phyloP scores from a whole-genome alignment of 2,797 vertebrate species.

The Xiphophorus birchmanni region DNA sequence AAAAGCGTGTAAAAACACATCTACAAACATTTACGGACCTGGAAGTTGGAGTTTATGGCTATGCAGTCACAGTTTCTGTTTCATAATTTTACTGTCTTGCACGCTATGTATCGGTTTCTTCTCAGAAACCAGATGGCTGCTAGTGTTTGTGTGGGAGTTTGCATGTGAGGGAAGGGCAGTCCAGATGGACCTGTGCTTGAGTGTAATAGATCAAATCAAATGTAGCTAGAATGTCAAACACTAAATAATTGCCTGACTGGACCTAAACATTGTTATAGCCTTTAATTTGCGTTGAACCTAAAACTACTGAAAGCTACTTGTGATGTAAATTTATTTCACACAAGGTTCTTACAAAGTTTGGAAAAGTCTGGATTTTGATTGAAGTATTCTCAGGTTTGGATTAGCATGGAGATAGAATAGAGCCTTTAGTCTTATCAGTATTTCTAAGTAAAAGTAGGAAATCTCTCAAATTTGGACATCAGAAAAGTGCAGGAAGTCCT shows the following conservation, averaged over 20 bases:
- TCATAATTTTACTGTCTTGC: slow-evolving; percentile 29
- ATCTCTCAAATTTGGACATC: neutral
- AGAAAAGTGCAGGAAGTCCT: neutral
- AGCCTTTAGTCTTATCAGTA: neutral
- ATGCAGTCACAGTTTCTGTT: slow-evolving; percentile 10
- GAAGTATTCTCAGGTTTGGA: neutral
- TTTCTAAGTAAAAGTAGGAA: neutral
- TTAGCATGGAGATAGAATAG: neutral
- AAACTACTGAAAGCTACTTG: neutral
- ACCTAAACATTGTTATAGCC: neutral
- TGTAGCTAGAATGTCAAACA: slow-evolving; percentile 27
- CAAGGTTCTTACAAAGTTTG: neutral
- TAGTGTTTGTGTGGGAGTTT: slow-evolving; percentile 23
- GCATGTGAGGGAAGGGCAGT: slow-evolving; percentile 8
- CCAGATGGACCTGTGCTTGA: slow-evolving; percentile 48
- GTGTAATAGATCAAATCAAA: slow-evolving; percentile 28
- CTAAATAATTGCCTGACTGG: slow-evolving; percentile 18
- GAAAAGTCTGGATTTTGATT: neutral
- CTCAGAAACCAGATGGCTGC: slow-evolving; percentile 56
- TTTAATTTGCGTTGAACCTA: slow-evolving; percentile 7
- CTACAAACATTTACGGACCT: slow-evolving; percentile 1
- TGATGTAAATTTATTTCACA: slow-evolving; percentile 5
- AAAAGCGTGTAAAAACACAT: slow-evolving; percentile 10
- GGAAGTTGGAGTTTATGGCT: neutral
- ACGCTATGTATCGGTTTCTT: slow-evolving; percentile 28